A percentile compares a stretch with the other conserved stretches of the same genome.
phyloP scores from a whole-genome alignment of 2,888 invertebrate species.

The Spicauda simplicius region DNA sequence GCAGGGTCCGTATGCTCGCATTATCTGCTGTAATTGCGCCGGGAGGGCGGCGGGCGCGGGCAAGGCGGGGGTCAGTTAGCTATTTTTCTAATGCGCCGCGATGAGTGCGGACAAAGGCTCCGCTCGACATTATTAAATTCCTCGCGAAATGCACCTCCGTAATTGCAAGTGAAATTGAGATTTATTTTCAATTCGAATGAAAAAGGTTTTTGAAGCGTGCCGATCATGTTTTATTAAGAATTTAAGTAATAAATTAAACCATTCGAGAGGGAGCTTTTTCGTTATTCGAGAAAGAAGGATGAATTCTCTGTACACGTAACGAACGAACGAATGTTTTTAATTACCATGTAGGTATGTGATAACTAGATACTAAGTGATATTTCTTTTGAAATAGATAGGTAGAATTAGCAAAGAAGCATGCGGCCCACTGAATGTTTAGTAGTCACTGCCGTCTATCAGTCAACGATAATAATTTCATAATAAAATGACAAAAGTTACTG shows the following conservation, averaged over 20 bases:
- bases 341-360: no score
- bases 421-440: no score
- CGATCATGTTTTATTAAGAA: slow-evolving; percentile 21
- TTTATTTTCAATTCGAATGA: slow-evolving; percentile 34
- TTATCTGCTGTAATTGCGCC: slow-evolving; percentile 11
- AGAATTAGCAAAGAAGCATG: no score
- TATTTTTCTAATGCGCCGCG: slow-evolving; percentile 43
- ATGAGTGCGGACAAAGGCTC: slow-evolving; percentile 25
- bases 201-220: slow-evolving; percentile 28
- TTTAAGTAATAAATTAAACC: slow-evolving; percentile 5
- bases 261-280: background rate
- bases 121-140: slow-evolving; percentile 45
- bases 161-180: slow-evolving; percentile 31
- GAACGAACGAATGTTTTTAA: no score
- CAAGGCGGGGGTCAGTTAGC: slow-evolving; percentile 44
- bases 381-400: no score
- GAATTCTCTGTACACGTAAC: no score
- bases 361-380: no score
- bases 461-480: no score
- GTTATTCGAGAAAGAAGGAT: background rate
- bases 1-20: slow-evolving; percentile 17
- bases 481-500: no score
- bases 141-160: slow-evolving; percentile 38
- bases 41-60: slow-evolving; percentile 22
- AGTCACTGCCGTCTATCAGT: no score